Base-by-base conservation (phyloP, 2,113 vertebrate genomes). In the Engystomops pustulosus region DNA sequence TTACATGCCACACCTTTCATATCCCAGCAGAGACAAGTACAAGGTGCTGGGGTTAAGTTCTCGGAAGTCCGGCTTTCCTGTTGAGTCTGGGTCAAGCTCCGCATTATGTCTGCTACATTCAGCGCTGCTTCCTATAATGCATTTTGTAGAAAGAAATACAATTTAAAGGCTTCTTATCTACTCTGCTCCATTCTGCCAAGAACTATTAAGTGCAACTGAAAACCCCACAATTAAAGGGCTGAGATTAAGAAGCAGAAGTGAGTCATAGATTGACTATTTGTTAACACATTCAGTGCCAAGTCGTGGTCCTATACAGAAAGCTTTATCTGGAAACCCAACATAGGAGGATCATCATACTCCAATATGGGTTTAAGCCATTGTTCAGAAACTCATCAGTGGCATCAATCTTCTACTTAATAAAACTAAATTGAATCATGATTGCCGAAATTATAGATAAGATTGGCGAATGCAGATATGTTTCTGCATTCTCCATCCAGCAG, bases 201-300 rank as follows among this genome's bases (percentile, higher is more conserved):
- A 68, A 69, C 60, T 9, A 84, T 78, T 84, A 84, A 53, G 60
- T 84, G 82, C 41, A 84, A 84, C 82, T 84, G 20, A 82, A 81
- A 84, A 76, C 81, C 75, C 71, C n/a, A 41, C 70, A 34, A 76
- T 83, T 83, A 67, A 76, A 67, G 71, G 30, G 18, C 81, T 38
- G 10, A 75, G 72, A 77, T 77, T 58, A 53, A 77, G 45, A 53
- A 53, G 60, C 49, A 65, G 45, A 77, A 55, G 58, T 36, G 58
- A 78, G 60, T 72, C 68, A 44, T 60, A 78, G 58, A 84, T 78
- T 32, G 58, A 38, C 60, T 75, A 84, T 69, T 65, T 82, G 20
- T 82, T 82, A 77, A 69, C 60, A 68, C 45, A 44, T 68, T 78
- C 60, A 77, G n/a, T 27, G 58, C 82, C 34, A 20, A 41, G 32